Evolutionary conservation across 1,140 invertebrate species (phyloP).

Genomic region (Papilio aristodemus): DNA sequence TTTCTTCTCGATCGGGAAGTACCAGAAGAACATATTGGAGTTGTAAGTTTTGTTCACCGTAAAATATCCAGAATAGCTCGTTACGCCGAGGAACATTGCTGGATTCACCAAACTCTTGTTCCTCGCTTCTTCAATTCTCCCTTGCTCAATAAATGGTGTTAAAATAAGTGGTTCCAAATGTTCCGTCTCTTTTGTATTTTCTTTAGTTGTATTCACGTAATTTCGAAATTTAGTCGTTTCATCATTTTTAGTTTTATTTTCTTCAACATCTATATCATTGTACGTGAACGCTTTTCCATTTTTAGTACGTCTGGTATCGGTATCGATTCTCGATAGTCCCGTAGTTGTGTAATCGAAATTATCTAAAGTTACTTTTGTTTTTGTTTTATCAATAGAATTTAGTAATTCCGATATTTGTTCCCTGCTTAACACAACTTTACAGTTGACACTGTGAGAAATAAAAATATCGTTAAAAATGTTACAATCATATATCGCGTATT

Average conservation of each 20-base stretch:
- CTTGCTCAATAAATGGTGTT: constrained; percentile 83
- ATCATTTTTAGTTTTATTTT: background rate
- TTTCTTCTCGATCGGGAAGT: constrained; percentile 81
- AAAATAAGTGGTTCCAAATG: constrained; percentile 83
- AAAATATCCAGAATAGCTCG: constrained; percentile 82
- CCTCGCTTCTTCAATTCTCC: constrained; percentile 59
- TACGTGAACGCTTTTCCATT: background rate
- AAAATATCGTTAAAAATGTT: background rate
- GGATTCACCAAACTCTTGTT: constrained; percentile 53
- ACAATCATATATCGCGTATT: background rate
- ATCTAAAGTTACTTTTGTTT: background rate
- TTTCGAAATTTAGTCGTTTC: background rate
- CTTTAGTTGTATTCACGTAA: constrained; percentile 7
- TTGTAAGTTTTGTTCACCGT: constrained; percentile 83
- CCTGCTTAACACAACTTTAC: constrained; percentile 21
- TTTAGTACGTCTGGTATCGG: background rate
- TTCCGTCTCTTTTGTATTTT: constrained; percentile 56
- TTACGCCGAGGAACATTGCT: constrained; percentile 54
- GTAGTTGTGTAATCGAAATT: background rate
- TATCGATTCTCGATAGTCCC: background rate
- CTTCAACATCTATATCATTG: constrained; percentile 9
- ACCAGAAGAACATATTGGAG: constrained; percentile 87
- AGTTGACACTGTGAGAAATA: constrained; percentile 22
- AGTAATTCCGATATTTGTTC: constrained; percentile 23
- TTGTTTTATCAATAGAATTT: constrained; percentile 14